Percentiles rank a stretch among this genome's conserved stretches.
These are phyloP conservation scores for Ptilorrhoa leucosticta DNA, from an alignment of 2,113 vertebrate species.

Conservation along the genomic window DNA sequence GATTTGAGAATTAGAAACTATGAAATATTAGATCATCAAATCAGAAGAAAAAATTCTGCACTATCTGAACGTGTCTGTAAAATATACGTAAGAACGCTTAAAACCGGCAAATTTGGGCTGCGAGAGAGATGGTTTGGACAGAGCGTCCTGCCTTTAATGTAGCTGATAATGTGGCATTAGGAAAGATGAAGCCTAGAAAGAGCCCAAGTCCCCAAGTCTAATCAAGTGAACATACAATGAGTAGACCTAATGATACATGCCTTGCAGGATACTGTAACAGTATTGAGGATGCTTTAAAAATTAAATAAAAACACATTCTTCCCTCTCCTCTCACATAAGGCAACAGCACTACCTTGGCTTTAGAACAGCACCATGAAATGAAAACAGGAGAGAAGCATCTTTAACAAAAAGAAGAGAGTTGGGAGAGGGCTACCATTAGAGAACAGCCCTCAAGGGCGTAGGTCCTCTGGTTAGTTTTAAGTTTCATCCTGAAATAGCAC, in stretches of 20 bases:
- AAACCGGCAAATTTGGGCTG: neutral
- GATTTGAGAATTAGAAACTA: neutral
- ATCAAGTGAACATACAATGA: neutral
- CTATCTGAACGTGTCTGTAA: neutral
- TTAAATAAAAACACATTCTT: neutral
- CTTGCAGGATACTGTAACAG: neutral
- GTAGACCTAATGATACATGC: neutral
- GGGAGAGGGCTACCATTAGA: neutral
- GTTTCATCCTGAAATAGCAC: neutral
- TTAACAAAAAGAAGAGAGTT: neutral
- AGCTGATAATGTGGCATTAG: neutral
- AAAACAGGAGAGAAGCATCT: neutral
- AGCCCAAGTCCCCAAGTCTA: neutral
- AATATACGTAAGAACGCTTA: neutral
- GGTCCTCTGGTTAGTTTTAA: neutral
- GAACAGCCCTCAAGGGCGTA: neutral
- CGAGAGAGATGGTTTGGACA: neutral
- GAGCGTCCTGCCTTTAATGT: fast-evolving
- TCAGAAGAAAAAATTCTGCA: neutral
- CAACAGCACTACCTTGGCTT: neutral
- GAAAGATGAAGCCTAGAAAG: neutral
- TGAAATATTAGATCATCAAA: neutral
- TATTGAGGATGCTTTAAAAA: neutral
- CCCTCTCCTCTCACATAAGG: neutral
- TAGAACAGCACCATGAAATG: neutral